Conservation (phyloP, 2,113 vertebrate genomes). For the Hepsetus odoe region DNA sequence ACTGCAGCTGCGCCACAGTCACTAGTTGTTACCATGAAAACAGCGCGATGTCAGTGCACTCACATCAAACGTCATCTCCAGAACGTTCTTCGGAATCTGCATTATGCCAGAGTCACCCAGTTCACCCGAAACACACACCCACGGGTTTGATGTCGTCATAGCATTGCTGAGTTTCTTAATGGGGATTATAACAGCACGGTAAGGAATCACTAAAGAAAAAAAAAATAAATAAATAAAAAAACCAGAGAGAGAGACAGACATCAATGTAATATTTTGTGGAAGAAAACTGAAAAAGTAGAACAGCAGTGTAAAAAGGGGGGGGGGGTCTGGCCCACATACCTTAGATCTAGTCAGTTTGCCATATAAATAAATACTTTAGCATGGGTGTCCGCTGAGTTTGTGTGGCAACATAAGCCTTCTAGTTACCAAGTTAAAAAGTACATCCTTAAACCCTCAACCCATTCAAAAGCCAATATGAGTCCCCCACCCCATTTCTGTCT, state of each 20-base stretch:
- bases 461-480: too few relatives aligned
- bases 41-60: slow-evolving; percentile 52
- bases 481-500: too few relatives aligned
- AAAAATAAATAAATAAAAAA: slow-evolving; percentile 3
- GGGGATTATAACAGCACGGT: slow-evolving; percentile 91
- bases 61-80: slow-evolving; percentile 97
- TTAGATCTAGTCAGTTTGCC: too few relatives aligned
- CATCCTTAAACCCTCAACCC: too few relatives aligned
- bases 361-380: too few relatives aligned
- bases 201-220: slow-evolving; percentile 85
- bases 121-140: slow-evolving; percentile 96
- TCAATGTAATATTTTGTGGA: background rate
- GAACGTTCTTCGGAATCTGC: slow-evolving; percentile 93
- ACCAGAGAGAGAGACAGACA: background rate
- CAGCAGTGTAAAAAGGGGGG: background rate
- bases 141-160: slow-evolving; percentile 93
- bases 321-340: too few relatives aligned
- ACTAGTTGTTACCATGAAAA: slow-evolving; percentile 23
- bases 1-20: background rate
- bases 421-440: too few relatives aligned
- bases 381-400: too few relatives aligned
- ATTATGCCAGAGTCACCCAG: slow-evolving; percentile 91
- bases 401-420: too few relatives aligned
- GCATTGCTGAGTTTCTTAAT: slow-evolving; percentile 97
- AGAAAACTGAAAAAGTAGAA: background rate